A percentile compares a stretch with the other conserved stretches of the same genome.
These are phyloP conservation scores for Drosophila buzzatii DNA, from an alignment of 2,888 invertebrate species.

Conservation along the genomic window DNA sequence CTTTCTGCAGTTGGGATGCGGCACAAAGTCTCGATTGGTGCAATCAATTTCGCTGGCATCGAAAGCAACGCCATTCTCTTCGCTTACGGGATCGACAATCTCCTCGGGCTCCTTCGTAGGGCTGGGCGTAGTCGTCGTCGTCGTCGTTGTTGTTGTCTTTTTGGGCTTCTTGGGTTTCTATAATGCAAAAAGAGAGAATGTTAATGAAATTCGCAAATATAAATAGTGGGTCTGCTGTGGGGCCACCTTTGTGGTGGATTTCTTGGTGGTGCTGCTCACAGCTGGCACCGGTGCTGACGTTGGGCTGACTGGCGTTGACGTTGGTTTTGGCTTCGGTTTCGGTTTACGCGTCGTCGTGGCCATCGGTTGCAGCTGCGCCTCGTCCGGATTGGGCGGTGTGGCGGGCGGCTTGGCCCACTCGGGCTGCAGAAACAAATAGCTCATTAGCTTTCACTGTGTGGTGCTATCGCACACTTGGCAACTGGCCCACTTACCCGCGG, in stretches of 20 bases:
- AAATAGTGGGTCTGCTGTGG: not conserved
- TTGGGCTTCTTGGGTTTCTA: constrained; percentile 81
- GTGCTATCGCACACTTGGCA: constrained; percentile 40
- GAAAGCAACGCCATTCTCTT: constrained; percentile 33
- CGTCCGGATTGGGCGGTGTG: constrained; percentile 87
- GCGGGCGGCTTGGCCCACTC: constrained; percentile 93
- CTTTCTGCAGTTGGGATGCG: constrained; percentile 87
- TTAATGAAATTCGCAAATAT: constrained; percentile 3
- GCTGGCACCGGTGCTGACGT: constrained; percentile 71
- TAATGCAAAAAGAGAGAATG: constrained; percentile 9
- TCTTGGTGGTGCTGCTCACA: constrained; percentile 55
- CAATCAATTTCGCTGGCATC: constrained; percentile 85
- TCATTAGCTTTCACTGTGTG: constrained; percentile 35
- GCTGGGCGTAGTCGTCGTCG: constrained; percentile 57
- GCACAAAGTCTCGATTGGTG: constrained; percentile 86
- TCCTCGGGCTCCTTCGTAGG: constrained; percentile 52
- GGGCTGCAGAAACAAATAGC: constrained; percentile 86
- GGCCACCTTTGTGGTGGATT: constrained; percentile 68
- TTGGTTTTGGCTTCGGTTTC: constrained; percentile 75
- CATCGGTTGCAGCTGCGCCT: constrained; percentile 67
- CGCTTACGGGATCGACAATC: constrained; percentile 34
- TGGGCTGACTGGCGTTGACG: constrained; percentile 54
- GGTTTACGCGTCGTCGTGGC: constrained; percentile 81
- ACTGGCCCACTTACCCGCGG: constrained; percentile 87
- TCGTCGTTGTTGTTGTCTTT: constrained; percentile 65